Evolutionary conservation across 2,888 invertebrate genomes (phyloP).

Genomic region (Pinctada fucata): DNA sequence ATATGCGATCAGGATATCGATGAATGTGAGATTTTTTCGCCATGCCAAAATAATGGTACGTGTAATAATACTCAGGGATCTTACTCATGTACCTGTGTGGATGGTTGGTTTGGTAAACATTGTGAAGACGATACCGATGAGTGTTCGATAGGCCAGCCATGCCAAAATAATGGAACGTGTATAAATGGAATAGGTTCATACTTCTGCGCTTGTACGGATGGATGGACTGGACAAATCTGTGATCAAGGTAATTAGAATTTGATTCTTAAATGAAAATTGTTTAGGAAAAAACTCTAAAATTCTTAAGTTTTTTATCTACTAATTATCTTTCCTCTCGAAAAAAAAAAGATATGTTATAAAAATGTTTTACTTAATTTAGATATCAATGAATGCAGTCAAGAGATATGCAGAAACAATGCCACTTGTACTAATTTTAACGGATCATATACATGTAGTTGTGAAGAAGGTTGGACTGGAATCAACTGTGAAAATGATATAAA

Average conservation of each 20-base stretch:
- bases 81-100: conserved; percentile 12
- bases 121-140: conserved; percentile 8
- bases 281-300: not conserved
- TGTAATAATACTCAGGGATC: conserved; percentile 10
- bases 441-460: conserved; percentile 22
- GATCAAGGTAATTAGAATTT: conserved; percentile 7
- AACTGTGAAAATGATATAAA: conserved; percentile 28
- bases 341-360: no score
- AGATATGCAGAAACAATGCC: conserved; percentile 12
- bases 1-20: conserved; percentile 18
- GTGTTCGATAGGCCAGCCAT: conserved; percentile 14
- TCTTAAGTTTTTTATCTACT: not conserved
- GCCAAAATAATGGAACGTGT: not conserved
- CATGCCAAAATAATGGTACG: conserved; percentile 17
- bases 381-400: conserved; percentile 15
- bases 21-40: conserved; percentile 20
- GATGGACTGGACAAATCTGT: conserved; percentile 35
- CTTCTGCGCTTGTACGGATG: conserved; percentile 22
- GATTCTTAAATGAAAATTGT: not conserved
- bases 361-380: not conserved
- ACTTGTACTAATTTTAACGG: conserved; percentile 22
- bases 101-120: conserved; percentile 10
- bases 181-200: conserved; percentile 15
- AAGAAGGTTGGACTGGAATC: conserved; percentile 31
- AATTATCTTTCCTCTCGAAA: not conserved